These are phyloP conservation scores for Petrosia ficiformis DNA, from an alignment of 37 sponge, comb jelly and placozoan species.

Conservation along the genomic window DNA sequence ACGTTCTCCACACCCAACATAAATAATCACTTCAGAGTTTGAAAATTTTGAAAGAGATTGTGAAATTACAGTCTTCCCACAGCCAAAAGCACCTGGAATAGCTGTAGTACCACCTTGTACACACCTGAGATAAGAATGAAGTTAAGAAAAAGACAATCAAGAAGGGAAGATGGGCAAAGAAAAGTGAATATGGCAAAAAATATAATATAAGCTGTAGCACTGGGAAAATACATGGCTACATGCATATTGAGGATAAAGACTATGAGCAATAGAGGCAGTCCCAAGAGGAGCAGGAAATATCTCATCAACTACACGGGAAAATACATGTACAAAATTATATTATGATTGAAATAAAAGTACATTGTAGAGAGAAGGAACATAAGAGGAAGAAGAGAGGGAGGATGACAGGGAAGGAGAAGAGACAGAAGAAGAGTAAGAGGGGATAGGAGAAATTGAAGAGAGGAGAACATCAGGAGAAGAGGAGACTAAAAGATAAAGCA, in stretches of 20 bases:
- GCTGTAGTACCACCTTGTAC: constrained; percentile 99
- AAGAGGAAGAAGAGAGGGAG: too few relatives aligned
- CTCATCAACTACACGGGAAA: too few relatives aligned
- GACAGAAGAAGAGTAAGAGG: too few relatives aligned
- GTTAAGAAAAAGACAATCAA: neutral
- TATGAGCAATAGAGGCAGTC: too few relatives aligned
- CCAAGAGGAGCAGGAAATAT: too few relatives aligned
- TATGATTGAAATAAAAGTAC: too few relatives aligned
- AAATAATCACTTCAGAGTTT: constrained; percentile 98
- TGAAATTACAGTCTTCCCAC: constrained; percentile 99
- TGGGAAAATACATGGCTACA: neutral
- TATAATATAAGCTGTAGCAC: neutral
- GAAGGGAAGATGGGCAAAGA: neutral
- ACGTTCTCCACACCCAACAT: constrained; percentile 99
- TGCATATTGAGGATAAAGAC: too few relatives aligned
- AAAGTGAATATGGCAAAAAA: neutral
- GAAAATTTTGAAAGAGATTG: constrained; percentile 97
- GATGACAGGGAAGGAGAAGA: too few relatives aligned
- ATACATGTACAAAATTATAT: too few relatives aligned
- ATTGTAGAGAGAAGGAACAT: too few relatives aligned
- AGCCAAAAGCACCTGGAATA: constrained; percentile 99
- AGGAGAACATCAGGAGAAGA: neutral
- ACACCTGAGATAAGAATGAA: constrained; percentile 61
- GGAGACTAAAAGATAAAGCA: neutral
- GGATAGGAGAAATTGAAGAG: neutral